These are phyloP conservation scores for Hydropsyche betteni DNA, from an alignment of 2,888 invertebrate genomes.

Conservation along the genomic window DNA sequence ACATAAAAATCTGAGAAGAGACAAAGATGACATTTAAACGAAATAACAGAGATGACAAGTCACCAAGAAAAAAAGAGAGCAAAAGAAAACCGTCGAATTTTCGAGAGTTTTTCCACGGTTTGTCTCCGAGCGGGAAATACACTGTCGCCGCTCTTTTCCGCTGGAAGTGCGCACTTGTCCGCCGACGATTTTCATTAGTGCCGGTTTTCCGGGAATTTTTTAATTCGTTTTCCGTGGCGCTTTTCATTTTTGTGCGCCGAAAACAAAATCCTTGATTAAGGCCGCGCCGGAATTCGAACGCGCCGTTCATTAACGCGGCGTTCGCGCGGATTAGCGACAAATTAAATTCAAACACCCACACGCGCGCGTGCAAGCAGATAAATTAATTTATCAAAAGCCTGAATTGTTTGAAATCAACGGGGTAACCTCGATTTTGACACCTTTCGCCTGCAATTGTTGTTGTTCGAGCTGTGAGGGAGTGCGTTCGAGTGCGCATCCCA, in stretches of 20 bases:
- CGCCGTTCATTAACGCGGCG: too few species aligned
- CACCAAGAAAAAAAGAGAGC: too few species aligned
- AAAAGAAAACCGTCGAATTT: not conserved
- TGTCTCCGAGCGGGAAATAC: too few species aligned
- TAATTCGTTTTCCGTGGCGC: slow-evolving; percentile 12
- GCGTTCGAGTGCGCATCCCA: too few species aligned
- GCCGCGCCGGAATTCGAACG: not conserved
- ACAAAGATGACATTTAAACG: slow-evolving; percentile 15
- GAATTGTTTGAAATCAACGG: too few species aligned
- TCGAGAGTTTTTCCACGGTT: not conserved
- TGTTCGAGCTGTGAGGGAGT: too few species aligned
- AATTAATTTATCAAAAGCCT: too few species aligned
- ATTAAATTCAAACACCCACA: not conserved
- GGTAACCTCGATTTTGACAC: too few species aligned
- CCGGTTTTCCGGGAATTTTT: not conserved
- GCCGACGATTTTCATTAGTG: slow-evolving; percentile 16
- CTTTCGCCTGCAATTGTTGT: too few species aligned
- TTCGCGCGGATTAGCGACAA: not conserved
- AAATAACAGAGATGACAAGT: slow-evolving; percentile 10
- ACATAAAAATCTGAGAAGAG: not conserved
- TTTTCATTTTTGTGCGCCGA: not conserved
- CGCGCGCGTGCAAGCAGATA: too few species aligned
- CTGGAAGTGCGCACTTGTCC: not conserved
- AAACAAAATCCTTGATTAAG: slow-evolving; percentile 12
- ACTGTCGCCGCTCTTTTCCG: not conserved